These are phyloP conservation scores for Nipponia nippon DNA, from an alignment of 2,113 vertebrate genomes.

Conservation along the genomic window DNA sequence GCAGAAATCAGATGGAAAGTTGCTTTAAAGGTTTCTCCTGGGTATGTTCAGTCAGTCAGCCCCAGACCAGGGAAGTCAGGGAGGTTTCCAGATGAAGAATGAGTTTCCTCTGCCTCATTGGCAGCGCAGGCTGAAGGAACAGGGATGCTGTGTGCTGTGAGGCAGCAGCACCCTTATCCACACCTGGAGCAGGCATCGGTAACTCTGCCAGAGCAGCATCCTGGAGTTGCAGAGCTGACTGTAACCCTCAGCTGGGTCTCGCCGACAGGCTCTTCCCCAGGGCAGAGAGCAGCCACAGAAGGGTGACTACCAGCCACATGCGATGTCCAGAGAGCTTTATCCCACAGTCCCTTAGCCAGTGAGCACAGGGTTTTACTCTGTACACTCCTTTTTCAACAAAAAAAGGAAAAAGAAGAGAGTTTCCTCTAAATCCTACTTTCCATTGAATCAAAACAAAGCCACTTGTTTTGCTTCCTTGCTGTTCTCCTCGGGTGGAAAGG, in stretches of 20 bases:
- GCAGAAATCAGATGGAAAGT: background rate
- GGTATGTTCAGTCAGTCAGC: background rate
- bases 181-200: fast-evolving
- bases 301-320: background rate
- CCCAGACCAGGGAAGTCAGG: background rate
- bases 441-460: background rate
- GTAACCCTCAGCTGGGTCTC: background rate
- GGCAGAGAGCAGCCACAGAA: background rate
- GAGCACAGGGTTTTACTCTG: background rate
- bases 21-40: background rate
- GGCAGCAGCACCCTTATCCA: background rate
- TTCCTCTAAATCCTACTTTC: background rate
- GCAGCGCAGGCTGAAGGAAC: background rate
- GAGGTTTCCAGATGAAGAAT: background rate
- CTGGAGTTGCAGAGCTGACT: background rate
- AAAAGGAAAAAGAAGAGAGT: background rate
- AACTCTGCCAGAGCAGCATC: background rate
- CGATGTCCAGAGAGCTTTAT: background rate
- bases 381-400: background rate
- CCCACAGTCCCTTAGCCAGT: background rate
- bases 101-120: background rate
- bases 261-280: background rate
- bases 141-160: background rate
- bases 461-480: background rate
- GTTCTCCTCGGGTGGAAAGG: background rate